Percentiles rank a stretch among this genome's conserved stretches.
These are phyloP conservation scores for Brachionus asplanchnoidis DNA, from an alignment of 1,140 invertebrate species.

Conservation along the genomic window DNA sequence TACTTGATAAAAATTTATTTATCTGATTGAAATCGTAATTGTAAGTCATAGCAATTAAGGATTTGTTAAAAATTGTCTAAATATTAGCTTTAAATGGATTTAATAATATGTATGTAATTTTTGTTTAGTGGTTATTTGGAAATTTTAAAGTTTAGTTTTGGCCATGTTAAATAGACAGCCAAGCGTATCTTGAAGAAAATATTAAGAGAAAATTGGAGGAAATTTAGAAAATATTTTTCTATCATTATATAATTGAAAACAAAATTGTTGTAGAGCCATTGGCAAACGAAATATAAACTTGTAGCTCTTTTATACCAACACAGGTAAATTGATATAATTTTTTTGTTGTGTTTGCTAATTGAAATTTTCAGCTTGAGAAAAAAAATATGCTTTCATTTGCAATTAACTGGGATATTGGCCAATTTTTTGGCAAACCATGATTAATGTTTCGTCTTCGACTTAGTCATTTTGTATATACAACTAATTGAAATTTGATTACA, in stretches of 20 bases:
- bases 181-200: not conserved
- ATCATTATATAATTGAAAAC: not conserved
- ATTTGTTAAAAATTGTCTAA: not conserved
- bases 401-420: not conserved
- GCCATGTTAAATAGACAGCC: not conserved
- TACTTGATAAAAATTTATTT: conserved; percentile 31
- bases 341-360: not conserved
- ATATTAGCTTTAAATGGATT: not conserved
- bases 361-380: conserved; percentile 2
- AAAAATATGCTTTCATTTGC: conserved; percentile 2
- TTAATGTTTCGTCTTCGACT: conserved; percentile 22
- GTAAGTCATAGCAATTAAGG: not conserved
- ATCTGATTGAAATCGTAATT: conserved; percentile 5
- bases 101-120: not conserved
- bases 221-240: not conserved
- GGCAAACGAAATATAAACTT: not conserved
- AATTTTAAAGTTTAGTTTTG: not conserved
- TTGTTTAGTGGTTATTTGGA: not conserved
- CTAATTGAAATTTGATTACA: conserved; percentile 7
- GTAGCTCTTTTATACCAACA: not conserved
- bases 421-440: not conserved
- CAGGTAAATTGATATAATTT: not conserved
- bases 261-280: not conserved
- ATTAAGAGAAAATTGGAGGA: not conserved
- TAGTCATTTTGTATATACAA: not conserved